Conservation (phyloP, 2,888 invertebrate genomes). For the Biston stratarius region DNA sequence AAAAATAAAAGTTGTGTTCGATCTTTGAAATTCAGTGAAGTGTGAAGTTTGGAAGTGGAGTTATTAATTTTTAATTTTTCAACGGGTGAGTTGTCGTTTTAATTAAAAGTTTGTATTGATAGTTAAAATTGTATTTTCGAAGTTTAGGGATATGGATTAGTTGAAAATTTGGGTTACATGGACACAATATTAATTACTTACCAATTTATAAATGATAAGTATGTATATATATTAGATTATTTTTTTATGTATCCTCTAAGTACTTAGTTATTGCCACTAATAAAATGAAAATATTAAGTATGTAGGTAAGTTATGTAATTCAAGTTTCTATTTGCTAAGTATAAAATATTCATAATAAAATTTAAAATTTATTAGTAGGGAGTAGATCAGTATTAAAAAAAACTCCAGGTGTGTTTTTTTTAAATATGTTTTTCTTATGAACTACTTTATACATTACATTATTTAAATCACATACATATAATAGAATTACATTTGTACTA, state of each 20-base stretch:
- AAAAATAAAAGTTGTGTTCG: constrained; percentile 4
- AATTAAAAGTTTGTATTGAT: constrained; percentile 17
- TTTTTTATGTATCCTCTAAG: neutral
- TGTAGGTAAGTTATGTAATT: neutral
- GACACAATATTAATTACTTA: too few relatives aligned
- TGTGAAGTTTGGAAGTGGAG: constrained; percentile 31
- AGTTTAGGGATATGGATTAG: constrained; percentile 2
- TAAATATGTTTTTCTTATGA: too few relatives aligned
- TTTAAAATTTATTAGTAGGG: too few relatives aligned
- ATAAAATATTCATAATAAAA: too few relatives aligned
- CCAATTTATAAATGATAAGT: too few relatives aligned
- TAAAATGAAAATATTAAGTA: neutral
- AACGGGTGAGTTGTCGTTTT: constrained; percentile 24
- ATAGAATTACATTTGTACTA: too few relatives aligned
- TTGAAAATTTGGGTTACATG: neutral
- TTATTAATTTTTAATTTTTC: constrained; percentile 23
- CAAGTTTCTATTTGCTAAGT: too few relatives aligned
- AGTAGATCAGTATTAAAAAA: too few relatives aligned
- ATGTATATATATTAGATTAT: too few relatives aligned
- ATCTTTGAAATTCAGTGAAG: constrained; percentile 30
- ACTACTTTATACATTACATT: too few relatives aligned
- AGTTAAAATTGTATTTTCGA: constrained; percentile 10
- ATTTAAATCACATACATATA: too few relatives aligned
- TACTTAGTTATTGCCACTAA: neutral
- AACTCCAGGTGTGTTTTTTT: too few relatives aligned